Conservation (phyloP, 2,888 invertebrate genomes). For the Lithophane leautieri region DNA sequence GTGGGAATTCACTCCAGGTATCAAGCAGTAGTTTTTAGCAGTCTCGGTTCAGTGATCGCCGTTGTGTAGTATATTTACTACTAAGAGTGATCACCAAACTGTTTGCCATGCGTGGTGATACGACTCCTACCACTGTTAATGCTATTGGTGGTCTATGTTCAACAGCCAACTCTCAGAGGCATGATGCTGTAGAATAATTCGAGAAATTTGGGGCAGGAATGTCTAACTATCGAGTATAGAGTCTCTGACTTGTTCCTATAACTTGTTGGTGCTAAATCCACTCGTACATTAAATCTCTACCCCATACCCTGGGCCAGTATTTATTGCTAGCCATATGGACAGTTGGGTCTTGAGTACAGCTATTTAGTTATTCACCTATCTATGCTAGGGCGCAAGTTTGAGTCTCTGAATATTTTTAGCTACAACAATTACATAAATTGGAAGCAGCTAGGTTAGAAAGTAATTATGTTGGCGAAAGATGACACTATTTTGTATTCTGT, state of each 20-base stretch:
- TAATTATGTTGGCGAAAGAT: conserved; percentile 2
- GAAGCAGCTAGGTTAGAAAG: neutral
- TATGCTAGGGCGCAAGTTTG: neutral
- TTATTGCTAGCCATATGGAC: conserved; percentile 82
- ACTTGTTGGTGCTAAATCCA: conserved; percentile 88
- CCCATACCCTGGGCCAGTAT: conserved; percentile 82
- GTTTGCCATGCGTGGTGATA: neutral
- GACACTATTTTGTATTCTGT: conserved; percentile 26
- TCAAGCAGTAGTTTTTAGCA: neutral
- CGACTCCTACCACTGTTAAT: neutral
- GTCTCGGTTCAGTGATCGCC: neutral
- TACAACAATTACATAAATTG: neutral
- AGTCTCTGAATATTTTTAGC: neutral
- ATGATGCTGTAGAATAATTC: neutral
- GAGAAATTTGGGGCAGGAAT: neutral
- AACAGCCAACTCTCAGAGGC: too few relatives aligned
- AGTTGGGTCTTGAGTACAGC: conserved; percentile 80
- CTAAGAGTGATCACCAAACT: neutral
- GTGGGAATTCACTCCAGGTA: too few relatives aligned
- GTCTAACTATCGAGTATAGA: conserved; percentile 83
- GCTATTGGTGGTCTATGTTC: neutral
- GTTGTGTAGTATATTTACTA: neutral
- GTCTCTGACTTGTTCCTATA: conserved; percentile 82
- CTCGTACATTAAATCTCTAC: conserved; percentile 84
- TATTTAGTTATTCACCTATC: neutral